Conservation (phyloP, 2,888 invertebrate genomes). For the Caenorhabditis sp. region DNA sequence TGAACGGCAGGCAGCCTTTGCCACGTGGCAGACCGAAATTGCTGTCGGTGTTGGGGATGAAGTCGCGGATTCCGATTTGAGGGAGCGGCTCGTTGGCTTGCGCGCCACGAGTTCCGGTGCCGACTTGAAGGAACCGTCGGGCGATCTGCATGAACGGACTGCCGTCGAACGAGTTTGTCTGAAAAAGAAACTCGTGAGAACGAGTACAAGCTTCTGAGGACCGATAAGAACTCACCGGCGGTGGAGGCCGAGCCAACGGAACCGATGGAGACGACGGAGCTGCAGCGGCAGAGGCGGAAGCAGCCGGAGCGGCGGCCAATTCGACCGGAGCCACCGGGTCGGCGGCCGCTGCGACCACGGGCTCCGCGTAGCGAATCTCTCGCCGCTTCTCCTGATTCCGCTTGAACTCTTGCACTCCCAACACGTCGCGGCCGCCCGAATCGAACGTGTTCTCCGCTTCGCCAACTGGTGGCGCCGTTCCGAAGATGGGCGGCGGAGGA, state of each 20-base stretch:
- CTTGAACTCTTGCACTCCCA: slow-evolving; percentile 49
- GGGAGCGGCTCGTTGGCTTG: slow-evolving; percentile 52
- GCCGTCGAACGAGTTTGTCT: slow-evolving; percentile 47
- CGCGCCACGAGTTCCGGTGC: slow-evolving; percentile 20
- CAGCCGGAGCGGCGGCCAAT: slow-evolving; percentile 6
- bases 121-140: slow-evolving; percentile 47
- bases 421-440: slow-evolving; percentile 31
- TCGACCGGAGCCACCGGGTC: slow-evolving; percentile 5
- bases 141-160: slow-evolving; percentile 59
- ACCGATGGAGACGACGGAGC: background rate
- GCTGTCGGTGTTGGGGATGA: slow-evolving; percentile 70
- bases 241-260: slow-evolving; percentile 27
- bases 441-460: slow-evolving; percentile 17
- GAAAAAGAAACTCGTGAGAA: slow-evolving; percentile 8
- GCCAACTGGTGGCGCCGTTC: background rate
- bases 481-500: slow-evolving; percentile 21
- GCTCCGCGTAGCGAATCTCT: slow-evolving; percentile 51
- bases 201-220: background rate
- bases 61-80: slow-evolving; percentile 66
- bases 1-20: slow-evolving; percentile 77
- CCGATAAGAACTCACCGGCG: slow-evolving; percentile 16
- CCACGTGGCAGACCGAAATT: slow-evolving; percentile 77
- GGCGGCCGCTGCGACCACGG: background rate
- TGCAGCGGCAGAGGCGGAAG: slow-evolving; percentile 1
- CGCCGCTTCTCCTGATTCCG: slow-evolving; percentile 19